These are phyloP conservation scores for Jordanella pulchra DNA, from an alignment of 2,797 vertebrate genomes.

Conservation along the genomic window DNA sequence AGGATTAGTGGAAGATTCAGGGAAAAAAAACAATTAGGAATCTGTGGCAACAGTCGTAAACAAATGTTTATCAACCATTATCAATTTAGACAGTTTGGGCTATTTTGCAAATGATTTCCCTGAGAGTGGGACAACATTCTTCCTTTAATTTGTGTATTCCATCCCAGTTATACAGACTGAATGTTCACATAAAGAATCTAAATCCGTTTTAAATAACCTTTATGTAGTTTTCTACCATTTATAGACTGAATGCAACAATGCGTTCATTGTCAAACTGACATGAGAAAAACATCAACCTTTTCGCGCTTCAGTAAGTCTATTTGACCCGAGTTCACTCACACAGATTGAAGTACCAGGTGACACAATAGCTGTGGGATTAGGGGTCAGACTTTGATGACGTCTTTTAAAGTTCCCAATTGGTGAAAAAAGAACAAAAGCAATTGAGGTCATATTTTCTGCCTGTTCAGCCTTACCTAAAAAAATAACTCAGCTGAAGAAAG, in stretches of 20 bases:
- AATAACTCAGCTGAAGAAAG: conserved; percentile 19
- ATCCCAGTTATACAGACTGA: background rate
- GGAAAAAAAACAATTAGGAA: background rate
- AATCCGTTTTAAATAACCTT: conserved; percentile 15
- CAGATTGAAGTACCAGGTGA: conserved; percentile 54
- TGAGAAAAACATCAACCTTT: conserved; percentile 49
- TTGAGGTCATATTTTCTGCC: conserved; percentile 28
- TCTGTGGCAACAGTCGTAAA: background rate
- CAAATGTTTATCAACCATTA: background rate
- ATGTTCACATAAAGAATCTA: conserved; percentile 1
- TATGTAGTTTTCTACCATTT: conserved; percentile 15
- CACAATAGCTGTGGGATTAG: conserved; percentile 63
- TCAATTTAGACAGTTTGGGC: background rate
- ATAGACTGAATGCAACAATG: conserved; percentile 20
- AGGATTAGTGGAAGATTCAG: background rate
- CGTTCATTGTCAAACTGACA: conserved; percentile 33
- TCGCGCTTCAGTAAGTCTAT: conserved; percentile 41
- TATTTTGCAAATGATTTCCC: background rate
- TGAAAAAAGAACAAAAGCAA: conserved; percentile 36
- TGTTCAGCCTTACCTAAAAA: conserved; percentile 6
- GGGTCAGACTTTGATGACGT: conserved; percentile 24
- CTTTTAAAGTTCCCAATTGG: conserved; percentile 24
- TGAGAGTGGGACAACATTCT: background rate
- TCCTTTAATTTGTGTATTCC: background rate
- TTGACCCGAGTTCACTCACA: conserved; percentile 54